Conservation (phyloP, 2,888 invertebrate genomes). For the Disparrhopalites patrizii region DNA sequence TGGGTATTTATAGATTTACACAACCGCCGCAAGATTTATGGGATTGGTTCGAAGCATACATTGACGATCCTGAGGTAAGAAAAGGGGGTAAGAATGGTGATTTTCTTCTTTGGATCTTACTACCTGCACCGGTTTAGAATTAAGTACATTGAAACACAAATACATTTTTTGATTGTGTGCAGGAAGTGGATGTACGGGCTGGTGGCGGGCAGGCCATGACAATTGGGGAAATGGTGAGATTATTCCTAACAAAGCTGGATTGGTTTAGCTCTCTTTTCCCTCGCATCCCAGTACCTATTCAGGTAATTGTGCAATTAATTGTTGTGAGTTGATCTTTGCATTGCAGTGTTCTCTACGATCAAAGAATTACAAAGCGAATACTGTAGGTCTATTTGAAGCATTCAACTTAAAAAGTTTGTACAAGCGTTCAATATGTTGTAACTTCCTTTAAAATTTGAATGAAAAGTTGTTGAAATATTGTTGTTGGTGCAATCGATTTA, state of each 20-base stretch:
- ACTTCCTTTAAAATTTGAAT: no score
- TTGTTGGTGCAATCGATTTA: no score
- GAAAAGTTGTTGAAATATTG: no score
- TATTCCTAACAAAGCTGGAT: conserved; percentile 91
- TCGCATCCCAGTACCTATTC: conserved; percentile 95
- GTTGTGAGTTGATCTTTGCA: no score
- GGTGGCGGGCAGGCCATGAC: conserved; percentile 92
- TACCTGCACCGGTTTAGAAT: conserved; percentile 2
- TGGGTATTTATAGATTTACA: conserved; percentile 78
- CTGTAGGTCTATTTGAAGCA: no score
- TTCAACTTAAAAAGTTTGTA: no score
- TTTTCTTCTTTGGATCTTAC: conserved; percentile 17
- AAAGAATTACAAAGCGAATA: no score
- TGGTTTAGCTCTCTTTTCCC: conserved; percentile 99
- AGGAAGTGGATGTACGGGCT: conserved; percentile 94
- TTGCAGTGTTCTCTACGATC: no score
- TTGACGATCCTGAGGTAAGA: conserved; percentile 65
- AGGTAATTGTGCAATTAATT: conserved; percentile 53
- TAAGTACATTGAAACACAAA: background rate
- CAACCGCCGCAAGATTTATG: conserved; percentile 93
- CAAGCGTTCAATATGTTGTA: no score
- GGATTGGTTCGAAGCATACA: conserved; percentile 94
- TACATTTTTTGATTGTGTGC: no score
- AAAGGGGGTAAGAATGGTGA: conserved; percentile 33
- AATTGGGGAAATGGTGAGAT: conserved; percentile 86